These are phyloP conservation scores for Drosophila gaucha DNA, from an alignment of 2,888 invertebrate species.

Conservation along the genomic window DNA sequence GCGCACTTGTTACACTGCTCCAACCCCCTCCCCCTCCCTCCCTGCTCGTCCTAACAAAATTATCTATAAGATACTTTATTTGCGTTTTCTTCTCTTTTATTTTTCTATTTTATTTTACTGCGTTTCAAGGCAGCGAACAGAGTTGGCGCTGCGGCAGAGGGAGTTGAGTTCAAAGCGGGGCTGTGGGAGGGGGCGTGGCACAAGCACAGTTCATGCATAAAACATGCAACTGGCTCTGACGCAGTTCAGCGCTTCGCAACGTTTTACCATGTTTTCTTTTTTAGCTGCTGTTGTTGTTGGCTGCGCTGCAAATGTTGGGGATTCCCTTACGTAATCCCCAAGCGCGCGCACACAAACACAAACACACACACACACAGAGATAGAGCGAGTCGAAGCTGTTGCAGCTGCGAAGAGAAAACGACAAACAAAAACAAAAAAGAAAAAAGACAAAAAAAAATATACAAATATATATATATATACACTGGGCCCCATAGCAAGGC, in stretches of 20 bases:
- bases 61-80: conserved; percentile 60
- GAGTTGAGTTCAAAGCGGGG: neutral
- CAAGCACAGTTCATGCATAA: conserved; percentile 56
- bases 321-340: conserved; percentile 83
- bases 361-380: conserved; percentile 28
- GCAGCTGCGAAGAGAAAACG: conserved; percentile 54
- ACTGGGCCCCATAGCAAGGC: conserved; percentile 59
- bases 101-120: neutral
- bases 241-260: conserved; percentile 58
- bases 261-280: conserved; percentile 48
- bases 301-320: conserved; percentile 79
- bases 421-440: conserved; percentile 58
- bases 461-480: conserved; percentile 31
- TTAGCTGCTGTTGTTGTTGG: conserved; percentile 19
- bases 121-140: neutral
- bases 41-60: conserved; percentile 14
- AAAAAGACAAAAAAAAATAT: conserved; percentile 18
- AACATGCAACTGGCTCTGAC: conserved; percentile 65
- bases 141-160: neutral
- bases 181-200: neutral
- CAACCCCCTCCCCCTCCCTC: conserved; percentile 14
- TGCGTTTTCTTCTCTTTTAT: conserved; percentile 31
- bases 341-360: conserved; percentile 65
- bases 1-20: conserved; percentile 59
- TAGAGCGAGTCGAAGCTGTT: conserved; percentile 15